Base-by-base conservation (phyloP, 1,140 invertebrate genomes). In the Drosophila simulans region DNA sequence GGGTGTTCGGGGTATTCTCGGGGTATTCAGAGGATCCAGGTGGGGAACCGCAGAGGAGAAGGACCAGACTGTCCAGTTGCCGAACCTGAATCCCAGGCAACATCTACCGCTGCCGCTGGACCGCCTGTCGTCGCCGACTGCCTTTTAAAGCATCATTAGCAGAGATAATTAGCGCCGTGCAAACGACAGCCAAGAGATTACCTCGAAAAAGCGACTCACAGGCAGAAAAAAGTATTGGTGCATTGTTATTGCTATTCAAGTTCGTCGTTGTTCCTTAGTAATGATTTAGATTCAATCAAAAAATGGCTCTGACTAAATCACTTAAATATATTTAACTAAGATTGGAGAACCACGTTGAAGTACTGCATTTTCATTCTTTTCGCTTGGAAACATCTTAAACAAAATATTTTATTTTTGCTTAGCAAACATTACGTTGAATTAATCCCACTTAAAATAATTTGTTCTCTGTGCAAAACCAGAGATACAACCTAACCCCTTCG, bases 71-170 rank as follows among this genome's bases (percentile, higher is more conserved):
- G 66, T 71, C 53, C 59, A 74, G 70, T 48, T 45, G 58, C 31
- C 52, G 39, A 69, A 71, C 75, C 75, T 73, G 45, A 63, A 63
- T 60, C 37, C 52, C 45, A 35, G 15, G 31, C 35, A 39, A 49
- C 51, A 56, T 48, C 42, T 54, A 25, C 52, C 34, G 68, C 42
- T 54, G 60, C 52, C 20, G 55, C 31, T 53, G 63, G 79, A 84
- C 82, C 81, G 83, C 83, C 84, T 88, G 84, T 88, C 84, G 83
- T 83, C 84, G 72, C 80, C 80, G 80, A 90, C 84, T 89, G 77
- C 84, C 86, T 90, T 86, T 90, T 90, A 86, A 90, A 91, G 82
- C 86, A 90, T 90, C 86, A 90, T 90, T 90, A 90, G 88, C 82
- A 83, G 86, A 81, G 86, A 90, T 90, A 90, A 90, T 90, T 90